These are phyloP conservation scores for Tetragonula clypearis DNA, from an alignment of 1,140 invertebrate genomes.

Conservation along the genomic window DNA sequence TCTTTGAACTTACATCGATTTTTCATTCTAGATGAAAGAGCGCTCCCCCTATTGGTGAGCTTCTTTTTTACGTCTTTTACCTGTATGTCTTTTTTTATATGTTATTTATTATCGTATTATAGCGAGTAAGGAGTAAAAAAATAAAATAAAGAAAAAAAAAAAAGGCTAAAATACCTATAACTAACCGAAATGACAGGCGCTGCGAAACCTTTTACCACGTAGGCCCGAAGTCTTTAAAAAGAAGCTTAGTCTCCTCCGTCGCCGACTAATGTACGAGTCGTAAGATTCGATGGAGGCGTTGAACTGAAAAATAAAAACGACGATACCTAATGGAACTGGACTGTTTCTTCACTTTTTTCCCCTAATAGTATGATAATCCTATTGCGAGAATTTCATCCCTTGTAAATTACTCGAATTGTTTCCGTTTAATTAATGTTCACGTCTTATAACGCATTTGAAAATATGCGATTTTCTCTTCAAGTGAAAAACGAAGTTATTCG, in stretches of 20 bases:
- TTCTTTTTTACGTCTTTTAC: constrained; percentile 60
- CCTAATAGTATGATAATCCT: background rate
- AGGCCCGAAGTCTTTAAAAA: constrained; percentile 37
- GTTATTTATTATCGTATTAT: constrained; percentile 69
- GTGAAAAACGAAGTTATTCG: too few relatives aligned
- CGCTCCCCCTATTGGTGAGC: constrained; percentile 60
- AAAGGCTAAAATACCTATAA: constrained; percentile 50
- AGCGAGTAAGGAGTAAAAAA: constrained; percentile 39
- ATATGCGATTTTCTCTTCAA: too few relatives aligned
- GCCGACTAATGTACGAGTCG: constrained; percentile 58
- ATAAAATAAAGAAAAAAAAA: background rate
- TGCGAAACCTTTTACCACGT: constrained; percentile 61
- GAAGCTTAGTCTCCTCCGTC: constrained; percentile 58
- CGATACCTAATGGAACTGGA: constrained; percentile 37
- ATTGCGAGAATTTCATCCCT: too few relatives aligned
- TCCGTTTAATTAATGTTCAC: too few relatives aligned
- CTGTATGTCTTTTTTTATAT: constrained; percentile 66
- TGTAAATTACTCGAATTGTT: too few relatives aligned
- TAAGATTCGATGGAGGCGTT: constrained; percentile 48
- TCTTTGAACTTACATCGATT: constrained; percentile 51
- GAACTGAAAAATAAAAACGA: constrained; percentile 66
- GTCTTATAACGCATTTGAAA: too few relatives aligned
- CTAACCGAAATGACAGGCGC: constrained; percentile 50
- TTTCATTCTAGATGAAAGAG: constrained; percentile 52
- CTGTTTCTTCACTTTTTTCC: background rate